Conservation (phyloP, 2,888 invertebrate genomes). For the Dryobota labecula region DNA sequence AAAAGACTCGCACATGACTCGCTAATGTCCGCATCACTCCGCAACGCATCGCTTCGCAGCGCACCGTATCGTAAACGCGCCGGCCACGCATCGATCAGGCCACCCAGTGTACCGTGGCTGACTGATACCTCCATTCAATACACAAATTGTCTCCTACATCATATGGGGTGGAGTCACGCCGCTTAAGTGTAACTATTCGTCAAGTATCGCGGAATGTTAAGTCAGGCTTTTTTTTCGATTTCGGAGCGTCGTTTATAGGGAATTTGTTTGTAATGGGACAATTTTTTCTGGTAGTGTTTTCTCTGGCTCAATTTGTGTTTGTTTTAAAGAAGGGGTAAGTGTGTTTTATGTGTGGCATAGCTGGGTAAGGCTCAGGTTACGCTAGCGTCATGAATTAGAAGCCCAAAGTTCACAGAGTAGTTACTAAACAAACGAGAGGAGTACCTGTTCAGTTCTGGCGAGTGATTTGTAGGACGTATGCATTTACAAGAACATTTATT, state of each 20-base stretch:
- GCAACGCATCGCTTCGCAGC: slow-evolving; percentile 33
- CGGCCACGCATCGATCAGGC: slow-evolving; percentile 53
- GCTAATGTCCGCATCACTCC: slow-evolving; percentile 1
- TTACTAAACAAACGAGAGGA: background rate
- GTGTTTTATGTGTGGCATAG: background rate
- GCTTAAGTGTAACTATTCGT: slow-evolving; percentile 57
- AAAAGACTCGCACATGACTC: background rate
- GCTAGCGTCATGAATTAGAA: background rate
- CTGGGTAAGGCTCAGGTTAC: background rate
- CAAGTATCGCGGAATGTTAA: slow-evolving; percentile 54
- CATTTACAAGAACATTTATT: background rate
- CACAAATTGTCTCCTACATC: slow-evolving; percentile 75
- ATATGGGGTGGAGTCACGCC: slow-evolving; percentile 58
- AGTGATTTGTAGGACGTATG: background rate
- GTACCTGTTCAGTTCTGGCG: no score
- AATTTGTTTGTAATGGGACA: slow-evolving; percentile 26
- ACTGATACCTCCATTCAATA: slow-evolving; percentile 72
- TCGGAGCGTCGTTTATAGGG: slow-evolving; percentile 15
- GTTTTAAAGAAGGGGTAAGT: background rate
- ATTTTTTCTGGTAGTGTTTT: slow-evolving; percentile 15
- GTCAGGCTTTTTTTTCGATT: slow-evolving; percentile 54
- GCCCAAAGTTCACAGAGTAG: background rate
- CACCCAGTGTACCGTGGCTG: slow-evolving; percentile 68
- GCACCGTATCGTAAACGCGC: slow-evolving; percentile 42
- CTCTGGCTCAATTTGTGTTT: background rate